A percentile compares a stretch with the other conserved stretches of the same genome.
These are phyloP conservation scores for Bradypus variegatus DNA, from an alignment of 2,797 vertebrate genomes.

Conservation along the genomic window DNA sequence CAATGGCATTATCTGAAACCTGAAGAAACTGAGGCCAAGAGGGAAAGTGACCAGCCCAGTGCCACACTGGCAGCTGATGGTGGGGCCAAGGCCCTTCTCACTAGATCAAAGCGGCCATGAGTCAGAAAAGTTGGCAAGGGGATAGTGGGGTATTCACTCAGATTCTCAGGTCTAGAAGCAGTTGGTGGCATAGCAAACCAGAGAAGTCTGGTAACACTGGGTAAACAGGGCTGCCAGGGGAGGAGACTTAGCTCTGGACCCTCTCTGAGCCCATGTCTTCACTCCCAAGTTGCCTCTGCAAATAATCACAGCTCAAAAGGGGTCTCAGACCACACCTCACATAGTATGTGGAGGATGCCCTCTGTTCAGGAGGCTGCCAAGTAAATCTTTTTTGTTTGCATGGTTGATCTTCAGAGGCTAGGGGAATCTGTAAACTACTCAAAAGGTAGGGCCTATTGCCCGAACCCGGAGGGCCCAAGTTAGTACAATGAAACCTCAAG, in stretches of 20 bases:
- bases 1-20: not conserved
- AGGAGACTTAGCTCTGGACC: conserved; percentile 3
- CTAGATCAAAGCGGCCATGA: not conserved
- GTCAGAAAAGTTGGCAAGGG: not conserved
- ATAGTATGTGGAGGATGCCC: not conserved
- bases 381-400: not conserved
- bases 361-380: not conserved
- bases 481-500: not conserved
- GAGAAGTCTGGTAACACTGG: conserved; percentile 37
- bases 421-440: not conserved
- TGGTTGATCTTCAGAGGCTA: not conserved
- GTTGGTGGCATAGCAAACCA: conserved; percentile 1
- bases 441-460: conserved; percentile 2
- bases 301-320: not conserved
- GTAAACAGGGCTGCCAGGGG: conserved; percentile 35
- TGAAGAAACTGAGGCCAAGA: not conserved
- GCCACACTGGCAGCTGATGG: not conserved
- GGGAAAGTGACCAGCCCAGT: not conserved
- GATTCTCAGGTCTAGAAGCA: conserved; percentile 25
- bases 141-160: conserved; percentile 29
- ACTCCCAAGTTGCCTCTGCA: not conserved
- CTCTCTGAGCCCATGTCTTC: not conserved
- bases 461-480: not conserved
- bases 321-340: not conserved
- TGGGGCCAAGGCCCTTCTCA: not conserved